Evolutionary conservation across 1,140 invertebrate species (phyloP), one percentile per base, ranked within the genome.

Genomic region (Whitmania pigra): DNA sequence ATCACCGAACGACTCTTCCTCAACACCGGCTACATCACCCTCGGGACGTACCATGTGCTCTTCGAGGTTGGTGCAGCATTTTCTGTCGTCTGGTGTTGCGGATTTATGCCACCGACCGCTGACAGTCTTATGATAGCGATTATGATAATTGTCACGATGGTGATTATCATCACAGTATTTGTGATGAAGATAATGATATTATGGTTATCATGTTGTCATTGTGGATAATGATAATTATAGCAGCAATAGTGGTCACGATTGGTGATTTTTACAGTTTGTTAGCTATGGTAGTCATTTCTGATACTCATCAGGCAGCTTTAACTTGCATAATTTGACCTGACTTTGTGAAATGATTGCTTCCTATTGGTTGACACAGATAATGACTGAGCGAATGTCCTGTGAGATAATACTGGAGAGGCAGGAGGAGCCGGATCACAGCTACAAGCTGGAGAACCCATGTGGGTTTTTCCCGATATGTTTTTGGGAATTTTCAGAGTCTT

Each of bases 1-100:
- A 85, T 99, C 71, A 90, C 93, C 4, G 95, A 97, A 81, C 86
- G 94, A 74, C 85, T 99, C 71, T 85, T 95, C 73, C 82, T 94
- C 11, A 91, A 95, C 79, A 89, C 92, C 78, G 91, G 92, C 81
- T 89, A 89, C 22, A 85, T 98, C 25, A 89, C 92, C 25, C 84
- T 97, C 80, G 88, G 93, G 54, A 95, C 92, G 15, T 99, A 99
- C 85, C 97, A 98, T 85, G 94, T 94, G 73, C 87, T 99, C n/a
- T 98, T 96, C 84, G 96, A 99, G 85, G 88, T 90, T 77, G 72
- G 71, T 71, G 53, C 57, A 17, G 25, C 17, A 18, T 40, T 25
- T 2, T 43, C 36, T 53, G 53, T 27, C 29, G 9, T 29, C 36
- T 74, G 66, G 53, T n/a, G n/a, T 20, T 5, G 18, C 27, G 25